A percentile compares a stretch with the other conserved stretches of the same genome.
phyloP scores from a whole-genome alignment of 2,888 invertebrate species.

The Andrena chrysosceles region DNA sequence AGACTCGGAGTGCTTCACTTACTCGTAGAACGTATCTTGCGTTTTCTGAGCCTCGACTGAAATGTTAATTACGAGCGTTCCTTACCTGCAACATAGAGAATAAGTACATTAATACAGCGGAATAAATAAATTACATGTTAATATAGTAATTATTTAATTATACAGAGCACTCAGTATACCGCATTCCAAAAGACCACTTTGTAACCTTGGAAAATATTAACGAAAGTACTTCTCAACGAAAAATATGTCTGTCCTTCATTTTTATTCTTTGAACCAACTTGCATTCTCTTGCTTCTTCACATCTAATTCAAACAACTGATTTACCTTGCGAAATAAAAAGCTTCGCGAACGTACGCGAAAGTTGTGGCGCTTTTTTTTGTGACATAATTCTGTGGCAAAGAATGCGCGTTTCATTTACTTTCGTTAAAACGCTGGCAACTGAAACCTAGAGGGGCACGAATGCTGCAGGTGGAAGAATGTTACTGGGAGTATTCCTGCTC shows the following conservation, averaged over 20 bases:
- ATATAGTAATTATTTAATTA: no score
- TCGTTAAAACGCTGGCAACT: neutral
- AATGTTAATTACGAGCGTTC: neutral
- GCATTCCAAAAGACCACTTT: no score
- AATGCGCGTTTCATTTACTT: constrained; percentile 2
- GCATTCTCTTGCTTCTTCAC: neutral
- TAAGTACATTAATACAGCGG: neutral
- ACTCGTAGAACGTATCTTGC: neutral
- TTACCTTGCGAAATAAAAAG: neutral
- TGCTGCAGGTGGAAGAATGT: neutral
- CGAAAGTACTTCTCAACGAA: no score
- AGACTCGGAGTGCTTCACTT: neutral
- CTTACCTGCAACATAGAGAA: constrained; percentile 13
- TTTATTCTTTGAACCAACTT: neutral
- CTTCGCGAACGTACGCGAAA: neutral
- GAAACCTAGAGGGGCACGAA: neutral
- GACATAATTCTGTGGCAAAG: neutral
- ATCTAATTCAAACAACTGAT: neutral
- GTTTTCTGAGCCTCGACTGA: neutral
- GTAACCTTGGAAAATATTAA: no score
- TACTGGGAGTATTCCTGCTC: neutral
- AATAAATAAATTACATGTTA: neutral
- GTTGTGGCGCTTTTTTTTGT: neutral
- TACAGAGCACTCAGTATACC: no score
- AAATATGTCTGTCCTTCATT: no score